Percentiles rank a stretch among this genome's conserved stretches.
phyloP scores from a whole-genome alignment of 2,113 vertebrate genomes.

The Bostrychus sinensis region DNA sequence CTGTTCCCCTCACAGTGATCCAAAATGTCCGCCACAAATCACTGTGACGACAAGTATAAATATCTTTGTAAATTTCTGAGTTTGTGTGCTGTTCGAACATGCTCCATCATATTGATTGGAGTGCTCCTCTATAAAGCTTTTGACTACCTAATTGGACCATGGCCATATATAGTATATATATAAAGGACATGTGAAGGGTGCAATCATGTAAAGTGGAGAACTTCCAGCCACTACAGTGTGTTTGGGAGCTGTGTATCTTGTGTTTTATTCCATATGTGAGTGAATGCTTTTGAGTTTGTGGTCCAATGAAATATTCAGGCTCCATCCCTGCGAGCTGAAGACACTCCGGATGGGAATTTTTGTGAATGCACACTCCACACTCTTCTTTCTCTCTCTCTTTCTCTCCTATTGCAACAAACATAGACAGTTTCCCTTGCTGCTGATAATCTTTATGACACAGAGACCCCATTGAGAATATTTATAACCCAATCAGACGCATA shows the following conservation, averaged over 20 bases:
- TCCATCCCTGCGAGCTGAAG: constrained; percentile 54
- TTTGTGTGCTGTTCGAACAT: constrained; percentile 9
- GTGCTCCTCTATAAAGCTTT: constrained; percentile 29
- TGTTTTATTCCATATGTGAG: background rate
- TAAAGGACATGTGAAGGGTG: constrained; percentile 27
- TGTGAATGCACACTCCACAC: constrained; percentile 57
- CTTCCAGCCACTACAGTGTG: constrained; percentile 24
- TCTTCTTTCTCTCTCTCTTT: constrained; percentile 31
- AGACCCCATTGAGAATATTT: constrained; percentile 66
- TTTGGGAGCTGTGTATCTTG: constrained; percentile 18
- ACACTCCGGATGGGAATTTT: constrained; percentile 54
- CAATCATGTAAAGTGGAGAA: constrained; percentile 54
- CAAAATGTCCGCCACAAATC: background rate
- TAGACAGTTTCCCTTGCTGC: constrained; percentile 47
- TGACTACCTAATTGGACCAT: constrained; percentile 42
- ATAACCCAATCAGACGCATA: constrained; percentile 69
- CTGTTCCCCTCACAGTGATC: background rate
- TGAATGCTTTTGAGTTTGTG: constrained; percentile 43
- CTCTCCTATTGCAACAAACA: constrained; percentile 35
- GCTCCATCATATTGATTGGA: constrained; percentile 33
- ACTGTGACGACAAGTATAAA: background rate
- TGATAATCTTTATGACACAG: constrained; percentile 66
- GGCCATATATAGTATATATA: constrained; percentile 17
- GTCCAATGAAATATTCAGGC: constrained; percentile 71
- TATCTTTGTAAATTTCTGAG: background rate